Base-by-base conservation (phyloP, 2,797 vertebrate species). In the Euthynnus affinis region DNA sequence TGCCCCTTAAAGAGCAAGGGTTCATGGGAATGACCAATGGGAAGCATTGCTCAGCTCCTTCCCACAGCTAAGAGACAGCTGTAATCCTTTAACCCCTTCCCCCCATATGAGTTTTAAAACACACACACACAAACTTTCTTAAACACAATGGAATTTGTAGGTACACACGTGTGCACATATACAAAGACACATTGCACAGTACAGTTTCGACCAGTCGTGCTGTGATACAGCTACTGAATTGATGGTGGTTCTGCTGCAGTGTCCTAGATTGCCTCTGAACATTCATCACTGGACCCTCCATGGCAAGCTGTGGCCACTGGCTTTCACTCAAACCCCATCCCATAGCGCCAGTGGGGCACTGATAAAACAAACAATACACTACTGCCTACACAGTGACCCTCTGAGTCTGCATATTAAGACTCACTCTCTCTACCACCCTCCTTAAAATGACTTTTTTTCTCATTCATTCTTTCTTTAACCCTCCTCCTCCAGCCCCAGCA, bases 11-110 rank as follows among this genome's bases (percentile, higher is more conserved):
- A 80, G 92, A 96, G 95, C 95, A 96, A 84, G 90, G 96, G 97
- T 97, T 98, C 96, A 75, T 99, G 98, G 97, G 98, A 99, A 99
- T 96, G 95, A 96, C 96, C 95, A 98, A 95, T 96, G 92, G 93
- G 96, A 96, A 96, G 95, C 94, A 97, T 96, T 93, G 93, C 94
- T 96, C 95, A 95, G 95, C 96, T 94, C 94, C 96, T 99, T 98
- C 98, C 97, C 97, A 98, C 97, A 98, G 96, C 93, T 93, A 93
- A 94, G 92, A 96, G 96, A 97, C 97, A 98, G 97, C 97, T 98
- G 97, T 94, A 96, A 96, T 96, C 94, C 95, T 96, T 97, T 97
- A 97, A 94, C 93, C 92, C 91, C 78, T 88, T 93, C 88, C 90
- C 91, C 80, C 74, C 80, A 55, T 78, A 89, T 84, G 88, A 92